Evolutionary conservation across 1,140 invertebrate species (phyloP).

Genomic region (Brachionus rotundiformis): DNA sequence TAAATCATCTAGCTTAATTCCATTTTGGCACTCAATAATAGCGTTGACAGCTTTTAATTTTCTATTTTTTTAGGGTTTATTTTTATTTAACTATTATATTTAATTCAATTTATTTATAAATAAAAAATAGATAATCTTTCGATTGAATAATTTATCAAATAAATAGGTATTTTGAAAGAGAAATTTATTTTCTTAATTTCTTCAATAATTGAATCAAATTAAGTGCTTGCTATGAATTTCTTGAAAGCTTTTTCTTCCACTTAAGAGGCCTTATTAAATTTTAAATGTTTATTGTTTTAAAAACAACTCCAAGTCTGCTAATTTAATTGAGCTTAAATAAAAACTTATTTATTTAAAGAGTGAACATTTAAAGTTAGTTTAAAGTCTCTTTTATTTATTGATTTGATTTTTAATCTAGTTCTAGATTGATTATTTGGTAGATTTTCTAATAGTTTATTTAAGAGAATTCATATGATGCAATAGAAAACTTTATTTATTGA

Average conservation of each 20-base stretch:
- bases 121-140: too few relatives aligned
- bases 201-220: background rate
- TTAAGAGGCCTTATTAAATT: background rate
- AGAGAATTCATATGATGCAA: background rate
- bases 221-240: background rate
- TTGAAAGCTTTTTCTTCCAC: background rate
- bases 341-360: background rate
- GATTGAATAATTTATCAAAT: too few relatives aligned
- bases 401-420: background rate
- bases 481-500: background rate
- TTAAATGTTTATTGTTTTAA: background rate
- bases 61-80: background rate
- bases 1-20: background rate
- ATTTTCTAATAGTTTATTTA: background rate
- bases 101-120: too few relatives aligned
- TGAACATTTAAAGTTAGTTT: background rate
- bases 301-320: background rate
- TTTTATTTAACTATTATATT: background rate
- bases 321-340: background rate
- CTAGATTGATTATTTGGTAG: background rate
- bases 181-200: background rate
- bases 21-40: conserved; percentile 2
- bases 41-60: background rate
- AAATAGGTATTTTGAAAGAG: background rate
- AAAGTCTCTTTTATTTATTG: background rate